Conservation (phyloP, 2,888 invertebrate genomes). For the Caenorhabditis wallacei region DNA sequence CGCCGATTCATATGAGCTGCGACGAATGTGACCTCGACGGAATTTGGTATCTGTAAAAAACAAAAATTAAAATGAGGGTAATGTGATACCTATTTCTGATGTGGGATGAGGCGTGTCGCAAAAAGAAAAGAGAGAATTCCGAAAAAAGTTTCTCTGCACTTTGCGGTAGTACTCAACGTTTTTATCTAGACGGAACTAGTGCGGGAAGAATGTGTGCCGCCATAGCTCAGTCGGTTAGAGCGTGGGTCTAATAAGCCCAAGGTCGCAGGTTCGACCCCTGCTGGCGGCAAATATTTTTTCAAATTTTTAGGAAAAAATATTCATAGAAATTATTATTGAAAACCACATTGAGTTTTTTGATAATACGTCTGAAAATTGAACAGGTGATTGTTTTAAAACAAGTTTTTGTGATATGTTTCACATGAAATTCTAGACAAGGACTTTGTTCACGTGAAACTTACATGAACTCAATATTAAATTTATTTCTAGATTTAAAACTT, state of each 20-base stretch:
- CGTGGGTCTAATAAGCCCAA: conserved; percentile 83
- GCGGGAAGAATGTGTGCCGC: conserved; percentile 64
- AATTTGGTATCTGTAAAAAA: conserved; percentile 64
- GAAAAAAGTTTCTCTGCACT: background rate
- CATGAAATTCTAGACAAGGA: background rate
- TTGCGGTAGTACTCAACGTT: background rate
- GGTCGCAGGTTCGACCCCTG: conserved; percentile 83
- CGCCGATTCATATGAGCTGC: conserved; percentile 77
- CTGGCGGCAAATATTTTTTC: conserved; percentile 80
- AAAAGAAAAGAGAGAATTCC: background rate
- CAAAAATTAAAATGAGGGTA: conserved; percentile 21
- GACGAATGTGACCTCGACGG: conserved; percentile 75
- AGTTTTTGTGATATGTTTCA: background rate
- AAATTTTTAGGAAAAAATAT: background rate
- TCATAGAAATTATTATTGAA: no score
- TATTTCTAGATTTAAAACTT: no score
- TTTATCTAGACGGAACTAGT: background rate
- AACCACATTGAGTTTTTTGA: no score
- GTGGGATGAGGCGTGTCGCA: conserved; percentile 32
- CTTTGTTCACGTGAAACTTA: background rate
- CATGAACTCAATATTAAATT: no score
- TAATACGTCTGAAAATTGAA: no score
- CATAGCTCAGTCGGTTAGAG: conserved; percentile 83
- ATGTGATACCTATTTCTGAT: conserved; percentile 22
- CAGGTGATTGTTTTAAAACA: background rate